Evolutionary conservation across 1,140 invertebrate genomes (phyloP), one percentile per base, ranked within the genome.

Genomic region (Capitella teleta): DNA sequence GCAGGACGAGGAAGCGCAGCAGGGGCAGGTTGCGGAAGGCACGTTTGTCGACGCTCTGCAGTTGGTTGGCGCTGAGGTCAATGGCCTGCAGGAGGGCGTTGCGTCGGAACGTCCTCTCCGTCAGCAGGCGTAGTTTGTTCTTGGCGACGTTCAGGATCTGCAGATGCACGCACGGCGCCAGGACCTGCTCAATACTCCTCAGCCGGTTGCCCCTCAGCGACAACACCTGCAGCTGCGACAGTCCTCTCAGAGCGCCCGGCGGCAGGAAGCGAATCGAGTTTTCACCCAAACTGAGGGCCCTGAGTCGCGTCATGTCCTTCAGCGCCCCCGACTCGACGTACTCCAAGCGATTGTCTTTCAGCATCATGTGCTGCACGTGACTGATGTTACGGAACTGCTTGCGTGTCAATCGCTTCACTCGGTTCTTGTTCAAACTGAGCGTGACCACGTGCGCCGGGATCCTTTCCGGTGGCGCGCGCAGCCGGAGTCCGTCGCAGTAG

Each of bases 281-380:
- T n/a, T 47, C 25, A n/a, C 28, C 36, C 16, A 47, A 32, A 34
- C 28, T 34, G 28, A 47, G 32, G 14, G 45, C 30, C 16, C 18
- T 30, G 5, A 47, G 18, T 3, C 16, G 32, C 6, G 16, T 21
- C 12, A 32, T 16, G 10, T 30, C 23, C 18, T 19, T 28, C 49
- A 69, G 66, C 8, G 58, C 47, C 1, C 51, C 42, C 0, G 50
- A 49, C 25, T 47, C 28, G 19, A 70, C 52, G 6, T 40, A 47
- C 10, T 45, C 37, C 8, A 70, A 52, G 19, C 57, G 48, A 49
- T 70, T 70, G 6, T 57, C 52, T 28, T 58, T 53, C 32, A 67
- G 51, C 36, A 56, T 58, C 1, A 70, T 50, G 12, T 57, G 57
- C 37, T 61, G 56, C 26, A 62, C 28, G n/a, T 51, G 49, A 5